Percentiles rank a stretch among this genome's conserved stretches.
phyloP scores from a whole-genome alignment of 2,888 invertebrate species.

The Mantis religiosa region DNA sequence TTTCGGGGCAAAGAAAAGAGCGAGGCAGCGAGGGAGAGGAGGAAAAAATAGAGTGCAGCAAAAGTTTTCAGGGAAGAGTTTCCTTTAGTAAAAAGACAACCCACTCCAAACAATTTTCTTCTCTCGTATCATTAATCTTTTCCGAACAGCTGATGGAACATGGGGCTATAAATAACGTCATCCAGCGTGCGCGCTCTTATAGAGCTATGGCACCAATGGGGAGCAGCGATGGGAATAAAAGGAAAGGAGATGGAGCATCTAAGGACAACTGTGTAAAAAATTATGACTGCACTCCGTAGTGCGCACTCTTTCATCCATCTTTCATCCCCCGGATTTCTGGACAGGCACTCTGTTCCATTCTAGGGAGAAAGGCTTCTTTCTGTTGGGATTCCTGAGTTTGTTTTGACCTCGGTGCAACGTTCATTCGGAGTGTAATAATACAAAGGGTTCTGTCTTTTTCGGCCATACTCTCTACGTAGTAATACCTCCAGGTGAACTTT shows the following conservation, averaged over 20 bases:
- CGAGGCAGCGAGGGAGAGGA: background rate
- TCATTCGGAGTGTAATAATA: no score
- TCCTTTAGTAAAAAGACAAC: conserved; percentile 16
- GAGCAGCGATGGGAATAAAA: background rate
- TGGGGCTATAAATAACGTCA: conserved; percentile 31
- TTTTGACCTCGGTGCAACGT: no score
- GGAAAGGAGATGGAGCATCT: background rate
- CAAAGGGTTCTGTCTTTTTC: no score
- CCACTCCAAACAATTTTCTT: conserved; percentile 16
- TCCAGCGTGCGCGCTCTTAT: conserved; percentile 1
- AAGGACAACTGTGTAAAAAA: conserved; percentile 24
- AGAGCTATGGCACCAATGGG: conserved; percentile 7
- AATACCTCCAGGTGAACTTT: no score
- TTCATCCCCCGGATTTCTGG: conserved; percentile 8
- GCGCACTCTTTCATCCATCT: conserved; percentile 14
- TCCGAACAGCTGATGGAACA: conserved; percentile 33
- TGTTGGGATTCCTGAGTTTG: no score
- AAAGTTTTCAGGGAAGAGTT: conserved; percentile 22
- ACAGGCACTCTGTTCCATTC: background rate
- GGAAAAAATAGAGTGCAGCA: background rate
- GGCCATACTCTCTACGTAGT: no score
- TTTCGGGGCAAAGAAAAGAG: background rate
- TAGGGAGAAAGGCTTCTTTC: no score
- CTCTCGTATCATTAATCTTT: conserved; percentile 32
- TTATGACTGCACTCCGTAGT: conserved; percentile 11